phyloP scores from a whole-genome alignment of 37 sponge, comb jelly and placozoan species.

The Ianthella basta region DNA sequence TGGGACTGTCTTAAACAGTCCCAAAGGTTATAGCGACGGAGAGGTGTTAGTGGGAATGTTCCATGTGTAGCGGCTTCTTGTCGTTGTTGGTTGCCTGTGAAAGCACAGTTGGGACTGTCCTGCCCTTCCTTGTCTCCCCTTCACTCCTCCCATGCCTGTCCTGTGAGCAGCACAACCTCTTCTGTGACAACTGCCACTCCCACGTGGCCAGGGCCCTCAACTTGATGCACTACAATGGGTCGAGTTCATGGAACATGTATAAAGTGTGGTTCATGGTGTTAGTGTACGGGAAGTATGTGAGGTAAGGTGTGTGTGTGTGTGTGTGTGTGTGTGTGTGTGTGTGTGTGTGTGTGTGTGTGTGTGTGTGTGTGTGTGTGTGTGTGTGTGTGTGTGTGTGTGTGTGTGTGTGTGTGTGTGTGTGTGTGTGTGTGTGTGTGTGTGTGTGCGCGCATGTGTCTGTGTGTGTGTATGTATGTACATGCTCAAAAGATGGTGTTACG shows the following conservation, averaged over 20 bases:
- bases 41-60: no score
- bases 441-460: no score
- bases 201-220: conserved; percentile 95
- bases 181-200: conserved; percentile 99
- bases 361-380: conserved; percentile 9
- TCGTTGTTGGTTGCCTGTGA: no score
- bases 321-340: not conserved
- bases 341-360: not conserved
- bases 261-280: conserved; percentile 85
- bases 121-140: not conserved
- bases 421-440: no score
- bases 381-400: no score
- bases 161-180: conserved; percentile 87
- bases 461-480: no score
- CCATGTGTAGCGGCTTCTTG: no score
- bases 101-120: no score
- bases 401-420: no score
- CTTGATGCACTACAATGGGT: conserved; percentile 91
- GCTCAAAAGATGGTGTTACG: no score
- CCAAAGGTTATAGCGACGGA: no score
- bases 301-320: conserved; percentile 51
- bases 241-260: conserved; percentile 96
- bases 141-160: not conserved
- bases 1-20: no score
- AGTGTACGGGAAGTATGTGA: conserved; percentile 74